phyloP scores from a whole-genome alignment of 2,797 vertebrate genomes.

The Onychomys leucogaster region DNA sequence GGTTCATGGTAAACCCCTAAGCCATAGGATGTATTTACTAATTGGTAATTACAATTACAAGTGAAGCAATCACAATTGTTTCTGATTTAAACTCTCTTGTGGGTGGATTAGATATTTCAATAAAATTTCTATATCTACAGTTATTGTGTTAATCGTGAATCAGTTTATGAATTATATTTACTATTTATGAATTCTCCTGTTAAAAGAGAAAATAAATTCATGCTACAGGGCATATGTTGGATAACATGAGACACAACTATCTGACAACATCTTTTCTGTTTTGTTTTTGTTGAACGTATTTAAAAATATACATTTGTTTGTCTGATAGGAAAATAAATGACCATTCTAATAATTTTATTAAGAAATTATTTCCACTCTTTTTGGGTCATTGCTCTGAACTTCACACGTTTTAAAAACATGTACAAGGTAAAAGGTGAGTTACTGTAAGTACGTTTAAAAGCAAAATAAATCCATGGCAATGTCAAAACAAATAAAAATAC shows the following conservation, averaged over 20 bases:
- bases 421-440: not conserved
- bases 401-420: not conserved
- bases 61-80: not conserved
- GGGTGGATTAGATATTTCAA: slow-evolving; percentile 36
- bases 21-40: slow-evolving; percentile 7
- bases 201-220: slow-evolving; percentile 57
- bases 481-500: not conserved
- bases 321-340: slow-evolving; percentile 17
- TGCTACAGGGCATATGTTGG: not conserved
- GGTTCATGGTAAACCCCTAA: not conserved
- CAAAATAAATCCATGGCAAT: not conserved
- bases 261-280: not conserved
- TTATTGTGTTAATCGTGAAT: slow-evolving; percentile 29
- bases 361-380: not conserved
- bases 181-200: not conserved
- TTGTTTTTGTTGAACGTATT: slow-evolving; percentile 43
- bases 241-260: not conserved
- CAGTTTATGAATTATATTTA: slow-evolving; percentile 42
- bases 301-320: not conserved
- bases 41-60: slow-evolving; percentile 25
- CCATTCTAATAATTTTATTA: not conserved
- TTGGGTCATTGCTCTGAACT: not conserved
- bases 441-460: slow-evolving; percentile 30
- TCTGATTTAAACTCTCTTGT: slow-evolving; percentile 36
- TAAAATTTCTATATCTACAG: slow-evolving; percentile 27